These are phyloP conservation scores for Peromyscus melanophrys DNA, from an alignment of 2,797 vertebrate genomes.

Conservation along the genomic window DNA sequence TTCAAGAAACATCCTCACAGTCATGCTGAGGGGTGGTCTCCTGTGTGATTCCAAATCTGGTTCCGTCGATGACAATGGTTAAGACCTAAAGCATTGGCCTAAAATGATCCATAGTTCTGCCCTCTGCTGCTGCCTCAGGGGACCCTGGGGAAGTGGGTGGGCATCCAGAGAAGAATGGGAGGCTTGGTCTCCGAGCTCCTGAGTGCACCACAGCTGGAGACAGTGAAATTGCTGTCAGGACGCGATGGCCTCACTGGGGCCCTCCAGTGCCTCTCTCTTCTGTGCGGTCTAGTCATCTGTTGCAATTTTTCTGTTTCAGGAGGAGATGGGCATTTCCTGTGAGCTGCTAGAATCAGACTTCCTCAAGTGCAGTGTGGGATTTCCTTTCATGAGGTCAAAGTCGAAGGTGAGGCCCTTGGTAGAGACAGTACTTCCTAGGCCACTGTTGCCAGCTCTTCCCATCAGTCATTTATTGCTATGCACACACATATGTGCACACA, in stretches of 20 bases:
- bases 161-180: not conserved
- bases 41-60: not conserved
- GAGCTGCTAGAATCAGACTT: constrained; percentile 96
- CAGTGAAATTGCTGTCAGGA: not conserved
- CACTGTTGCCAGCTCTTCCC: not conserved
- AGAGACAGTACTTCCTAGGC: not conserved
- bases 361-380: constrained; percentile 98
- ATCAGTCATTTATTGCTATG: not conserved
- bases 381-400: constrained; percentile 99
- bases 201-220: not conserved
- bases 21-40: not conserved
- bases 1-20: not conserved
- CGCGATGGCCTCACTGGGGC: fast-evolving
- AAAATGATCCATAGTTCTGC: not conserved
- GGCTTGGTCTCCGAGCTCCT: not conserved
- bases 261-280: constrained; percentile 20
- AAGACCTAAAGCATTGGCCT: not conserved
- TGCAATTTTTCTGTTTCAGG: constrained; percentile 90
- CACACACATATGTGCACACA: not conserved
- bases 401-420: constrained; percentile 92
- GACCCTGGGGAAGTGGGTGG: not conserved
- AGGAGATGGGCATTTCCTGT: constrained; percentile 98
- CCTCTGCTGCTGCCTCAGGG: not conserved
- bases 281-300: not conserved
- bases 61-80: not conserved